Conservation (phyloP, 2,888 invertebrate genomes). For the Diploptera punctata region DNA sequence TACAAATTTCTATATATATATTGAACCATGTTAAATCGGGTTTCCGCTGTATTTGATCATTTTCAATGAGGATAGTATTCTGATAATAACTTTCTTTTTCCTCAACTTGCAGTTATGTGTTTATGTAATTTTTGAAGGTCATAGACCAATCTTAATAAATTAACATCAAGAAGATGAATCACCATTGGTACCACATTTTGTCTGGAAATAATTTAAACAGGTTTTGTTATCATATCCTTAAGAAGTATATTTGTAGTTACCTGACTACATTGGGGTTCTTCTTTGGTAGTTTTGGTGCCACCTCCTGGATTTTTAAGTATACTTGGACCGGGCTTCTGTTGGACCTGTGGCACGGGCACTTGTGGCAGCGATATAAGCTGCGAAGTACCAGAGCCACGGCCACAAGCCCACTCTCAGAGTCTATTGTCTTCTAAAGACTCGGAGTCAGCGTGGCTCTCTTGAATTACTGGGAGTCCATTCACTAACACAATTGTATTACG, state of each 20-base stretch:
- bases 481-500: slow-evolving; percentile 59
- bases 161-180: too few relatives aligned
- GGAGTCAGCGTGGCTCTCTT: slow-evolving; percentile 37
- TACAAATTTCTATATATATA: too few relatives aligned
- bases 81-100: too few relatives aligned
- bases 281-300: slow-evolving; percentile 7
- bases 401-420: slow-evolving; percentile 38
- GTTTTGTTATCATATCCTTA: too few relatives aligned
- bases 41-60: too few relatives aligned
- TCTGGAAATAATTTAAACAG: too few relatives aligned
- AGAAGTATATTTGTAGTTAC: neutral
- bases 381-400: neutral
- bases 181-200: too few relatives aligned
- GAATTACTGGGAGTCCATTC: slow-evolving; percentile 54
- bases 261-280: neutral
- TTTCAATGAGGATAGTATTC: too few relatives aligned
- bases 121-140: too few relatives aligned
- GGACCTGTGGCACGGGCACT: neutral
- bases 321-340: slow-evolving; percentile 31
- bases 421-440: slow-evolving; percentile 42
- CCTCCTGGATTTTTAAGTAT: slow-evolving; percentile 26
- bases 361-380: neutral
- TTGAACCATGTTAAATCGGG: too few relatives aligned
- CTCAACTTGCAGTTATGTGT: too few relatives aligned
- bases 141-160: too few relatives aligned